These are phyloP conservation scores for Oncorhynchus kisutch DNA, from an alignment of 2,113 vertebrate species.

Conservation along the genomic window DNA sequence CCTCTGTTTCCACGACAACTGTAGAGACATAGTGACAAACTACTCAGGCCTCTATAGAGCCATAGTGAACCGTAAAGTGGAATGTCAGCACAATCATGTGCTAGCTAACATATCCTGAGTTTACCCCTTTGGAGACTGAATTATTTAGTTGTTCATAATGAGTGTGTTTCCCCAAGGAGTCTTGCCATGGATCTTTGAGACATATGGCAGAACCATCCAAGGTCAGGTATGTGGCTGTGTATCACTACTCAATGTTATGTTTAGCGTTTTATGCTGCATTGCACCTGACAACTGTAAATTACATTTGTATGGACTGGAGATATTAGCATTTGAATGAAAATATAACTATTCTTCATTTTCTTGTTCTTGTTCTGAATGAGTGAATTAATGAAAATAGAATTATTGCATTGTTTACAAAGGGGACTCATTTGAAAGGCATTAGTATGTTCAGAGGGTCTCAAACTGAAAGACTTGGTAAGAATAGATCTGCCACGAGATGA, in stretches of 20 bases:
- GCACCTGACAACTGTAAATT: background rate
- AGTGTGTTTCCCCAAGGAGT: background rate
- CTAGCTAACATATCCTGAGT: background rate
- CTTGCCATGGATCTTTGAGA: no score
- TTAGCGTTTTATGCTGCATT: background rate
- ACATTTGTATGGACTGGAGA: no score
- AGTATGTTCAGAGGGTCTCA: background rate
- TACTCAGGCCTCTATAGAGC: background rate
- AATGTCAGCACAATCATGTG: conserved; percentile 26
- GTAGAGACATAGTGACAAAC: background rate
- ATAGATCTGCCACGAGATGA: background rate
- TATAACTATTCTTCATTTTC: no score
- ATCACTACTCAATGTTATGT: background rate
- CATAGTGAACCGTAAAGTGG: background rate
- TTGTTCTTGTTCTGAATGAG: no score
- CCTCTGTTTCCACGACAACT: background rate
- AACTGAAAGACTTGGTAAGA: background rate
- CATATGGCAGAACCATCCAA: background rate
- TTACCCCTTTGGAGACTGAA: background rate
- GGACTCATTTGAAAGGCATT: background rate
- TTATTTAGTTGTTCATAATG: background rate
- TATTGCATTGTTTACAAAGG: background rate
- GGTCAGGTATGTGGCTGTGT: background rate
- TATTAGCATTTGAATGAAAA: no score
- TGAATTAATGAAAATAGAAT: background rate